A percentile compares a stretch with the other conserved stretches of the same genome.
phyloP scores from a whole-genome alignment of 2,797 vertebrate species.

The Carcharodon carcharias region DNA sequence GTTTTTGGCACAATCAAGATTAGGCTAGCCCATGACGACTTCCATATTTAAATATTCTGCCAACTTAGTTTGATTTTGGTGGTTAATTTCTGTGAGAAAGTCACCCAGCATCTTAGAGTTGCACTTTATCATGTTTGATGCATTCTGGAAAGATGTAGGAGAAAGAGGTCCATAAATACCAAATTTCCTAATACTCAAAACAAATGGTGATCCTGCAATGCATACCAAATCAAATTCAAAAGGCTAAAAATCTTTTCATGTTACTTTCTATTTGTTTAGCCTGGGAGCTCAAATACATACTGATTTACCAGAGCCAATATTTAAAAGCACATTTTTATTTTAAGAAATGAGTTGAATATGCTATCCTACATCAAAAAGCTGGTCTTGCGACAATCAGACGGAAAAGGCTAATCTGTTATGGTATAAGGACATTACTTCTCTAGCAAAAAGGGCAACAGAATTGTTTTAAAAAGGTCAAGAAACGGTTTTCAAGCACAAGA shows the following conservation, averaged over 20 bases:
- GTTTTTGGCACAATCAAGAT: too few species aligned
- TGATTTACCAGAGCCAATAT: neutral
- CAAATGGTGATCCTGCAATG: neutral
- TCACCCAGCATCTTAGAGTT: too few species aligned
- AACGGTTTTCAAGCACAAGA: neutral
- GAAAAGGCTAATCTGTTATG: neutral
- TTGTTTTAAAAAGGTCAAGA: neutral
- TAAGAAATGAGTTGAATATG: neutral
- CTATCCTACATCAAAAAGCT: neutral
- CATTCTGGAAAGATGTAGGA: neutral
- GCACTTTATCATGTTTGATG: too few species aligned
- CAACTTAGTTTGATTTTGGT: too few species aligned
- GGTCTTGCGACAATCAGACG: neutral
- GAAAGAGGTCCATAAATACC: neutral
- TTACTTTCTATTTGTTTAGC: neutral
- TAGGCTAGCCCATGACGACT: too few species aligned
- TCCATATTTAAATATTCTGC: too few species aligned
- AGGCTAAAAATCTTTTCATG: neutral
- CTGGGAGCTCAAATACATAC: neutral
- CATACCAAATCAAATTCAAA: neutral
- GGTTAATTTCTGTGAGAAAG: too few species aligned
- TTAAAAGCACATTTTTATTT: neutral
- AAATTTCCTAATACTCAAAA: neutral
- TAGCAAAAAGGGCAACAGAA: neutral
- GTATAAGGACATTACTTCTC: neutral